Percentiles rank a stretch among this genome's conserved stretches.
These are phyloP conservation scores for Laupala kohalensis DNA, from an alignment of 1,140 invertebrate genomes.

Conservation along the genomic window DNA sequence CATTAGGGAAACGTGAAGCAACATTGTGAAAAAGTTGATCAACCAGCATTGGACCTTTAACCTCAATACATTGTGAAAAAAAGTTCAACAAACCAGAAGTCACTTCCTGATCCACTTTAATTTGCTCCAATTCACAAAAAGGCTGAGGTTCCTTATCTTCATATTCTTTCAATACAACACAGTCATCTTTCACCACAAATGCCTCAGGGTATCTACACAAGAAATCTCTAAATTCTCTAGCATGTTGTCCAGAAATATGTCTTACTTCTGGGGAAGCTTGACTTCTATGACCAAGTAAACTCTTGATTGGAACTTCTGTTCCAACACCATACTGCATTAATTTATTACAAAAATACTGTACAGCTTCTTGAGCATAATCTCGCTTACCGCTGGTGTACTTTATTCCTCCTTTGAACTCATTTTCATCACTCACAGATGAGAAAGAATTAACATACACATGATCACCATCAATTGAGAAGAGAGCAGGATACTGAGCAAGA, in stretches of 20 bases:
- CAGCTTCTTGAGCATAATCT: slow-evolving; percentile 83
- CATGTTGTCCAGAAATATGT: slow-evolving; percentile 85
- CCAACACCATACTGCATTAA: slow-evolving; percentile 77
- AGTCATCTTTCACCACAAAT: slow-evolving; percentile 81
- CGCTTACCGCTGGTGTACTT: slow-evolving; percentile 40
- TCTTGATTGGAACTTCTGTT: slow-evolving; percentile 85
- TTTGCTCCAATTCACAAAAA: slow-evolving; percentile 50
- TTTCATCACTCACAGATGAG: slow-evolving; percentile 33
- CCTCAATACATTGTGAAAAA: slow-evolving; percentile 59
- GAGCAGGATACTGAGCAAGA: slow-evolving; percentile 75
- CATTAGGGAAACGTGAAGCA: slow-evolving; percentile 60
- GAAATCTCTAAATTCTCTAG: slow-evolving; percentile 89
- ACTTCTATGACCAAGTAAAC: slow-evolving; percentile 79
- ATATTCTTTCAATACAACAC: slow-evolving; percentile 55
- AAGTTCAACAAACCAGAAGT: slow-evolving; percentile 65
- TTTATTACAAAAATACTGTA: slow-evolving; percentile 87
- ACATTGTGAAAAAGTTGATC: slow-evolving; percentile 75
- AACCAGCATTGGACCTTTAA: slow-evolving; percentile 65
- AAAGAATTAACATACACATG: slow-evolving; percentile 78
- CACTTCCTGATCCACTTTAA: slow-evolving; percentile 64
- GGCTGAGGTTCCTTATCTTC: slow-evolving; percentile 43
- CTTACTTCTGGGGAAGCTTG: slow-evolving; percentile 90
- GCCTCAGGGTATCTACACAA: slow-evolving; percentile 69
- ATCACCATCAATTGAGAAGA: slow-evolving; percentile 84
- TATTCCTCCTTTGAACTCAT: slow-evolving; percentile 13